Base-by-base conservation (phyloP, 2,797 vertebrate species). In the Streptopelia turtur region DNA sequence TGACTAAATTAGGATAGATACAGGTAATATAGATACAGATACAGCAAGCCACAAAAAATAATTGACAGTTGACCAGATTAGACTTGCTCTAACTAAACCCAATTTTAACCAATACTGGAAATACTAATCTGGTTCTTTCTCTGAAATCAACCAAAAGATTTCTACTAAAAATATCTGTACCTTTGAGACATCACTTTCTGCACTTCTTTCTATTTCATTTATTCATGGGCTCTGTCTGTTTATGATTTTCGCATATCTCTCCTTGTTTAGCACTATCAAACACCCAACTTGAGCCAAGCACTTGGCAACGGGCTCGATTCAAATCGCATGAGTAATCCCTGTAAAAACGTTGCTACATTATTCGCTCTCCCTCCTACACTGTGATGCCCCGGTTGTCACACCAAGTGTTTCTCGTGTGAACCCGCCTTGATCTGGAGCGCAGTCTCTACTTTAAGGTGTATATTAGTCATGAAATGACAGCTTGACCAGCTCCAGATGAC, bases 401-500 rank as follows among this genome's bases (percentile, higher is more conserved):
- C 55, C 55, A 52, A 49, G 69, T 59, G 11, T 5, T 35, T 77
- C 71, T 78, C 55, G 14, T 52, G 35, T 28, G n/a, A 87, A 33
- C 56, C 35, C 74, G 79, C 33, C 89, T 83, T 52, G 4, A 0
- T 53, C 52, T 31, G 6, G 47, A 47, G 66, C 8, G 16, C 52
- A 22, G 49, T 57, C 68, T 66, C n/a, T 52, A 37, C 85, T 79
- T 47, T 33, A 41, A 39, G 78, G 83, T 89, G 74, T 28, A 59
- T 76, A 85, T 80, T 93, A 86, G 52, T 66, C 76, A 91, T 95
- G 81, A 96, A 94, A 77, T 8, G 61, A 95, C 24, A 50, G 83
- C 83, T 89, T 60, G 68, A 87, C 50, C 66, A 94, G 85, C 53
- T 56, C 35, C 43, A 68, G 71, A 82, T 66, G 11, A 23, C 55